Conservation (phyloP, 2,888 invertebrate genomes). For the Stenotaenia linearis region DNA sequence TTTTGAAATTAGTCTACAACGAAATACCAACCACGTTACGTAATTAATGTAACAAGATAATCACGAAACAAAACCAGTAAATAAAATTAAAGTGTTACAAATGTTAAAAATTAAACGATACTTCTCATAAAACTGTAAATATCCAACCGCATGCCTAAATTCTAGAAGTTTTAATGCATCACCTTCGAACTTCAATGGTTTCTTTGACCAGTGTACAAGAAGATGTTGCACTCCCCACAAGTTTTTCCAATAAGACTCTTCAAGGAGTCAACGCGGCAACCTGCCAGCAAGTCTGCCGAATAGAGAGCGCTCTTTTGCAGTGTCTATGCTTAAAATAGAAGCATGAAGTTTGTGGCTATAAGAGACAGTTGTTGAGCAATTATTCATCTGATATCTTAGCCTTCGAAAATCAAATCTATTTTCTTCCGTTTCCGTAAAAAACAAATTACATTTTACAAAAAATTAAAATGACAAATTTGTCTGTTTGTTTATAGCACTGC, state of each 20-base stretch:
- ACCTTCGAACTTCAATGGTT: not conserved
- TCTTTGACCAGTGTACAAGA: not conserved
- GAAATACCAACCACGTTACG: too few relatives aligned
- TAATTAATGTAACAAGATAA: too few relatives aligned
- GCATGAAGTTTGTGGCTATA: not conserved
- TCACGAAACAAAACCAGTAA: not conserved
- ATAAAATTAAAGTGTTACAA: not conserved
- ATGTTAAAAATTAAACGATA: not conserved
- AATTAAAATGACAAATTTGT: not conserved
- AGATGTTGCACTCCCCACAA: not conserved
- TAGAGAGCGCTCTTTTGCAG: not conserved
- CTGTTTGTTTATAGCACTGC: not conserved
- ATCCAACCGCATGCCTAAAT: not conserved
- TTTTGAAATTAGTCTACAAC: too few relatives aligned
- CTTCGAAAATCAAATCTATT: not conserved
- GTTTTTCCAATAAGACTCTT: not conserved
- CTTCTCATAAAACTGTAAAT: not conserved
- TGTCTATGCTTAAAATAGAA: not conserved
- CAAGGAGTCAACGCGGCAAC: slow-evolving; percentile 1
- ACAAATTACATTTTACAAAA: too few relatives aligned
- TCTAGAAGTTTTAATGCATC: not conserved
- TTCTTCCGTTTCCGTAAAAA: not conserved
- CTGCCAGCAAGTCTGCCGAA: not conserved
- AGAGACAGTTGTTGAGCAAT: slow-evolving; percentile 5
- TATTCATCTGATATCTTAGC: not conserved